Evolutionary conservation across 37 sponge, comb jelly and placozoan genomes (phyloP).

Genomic region (Halisarca cf. caerulea): DNA sequence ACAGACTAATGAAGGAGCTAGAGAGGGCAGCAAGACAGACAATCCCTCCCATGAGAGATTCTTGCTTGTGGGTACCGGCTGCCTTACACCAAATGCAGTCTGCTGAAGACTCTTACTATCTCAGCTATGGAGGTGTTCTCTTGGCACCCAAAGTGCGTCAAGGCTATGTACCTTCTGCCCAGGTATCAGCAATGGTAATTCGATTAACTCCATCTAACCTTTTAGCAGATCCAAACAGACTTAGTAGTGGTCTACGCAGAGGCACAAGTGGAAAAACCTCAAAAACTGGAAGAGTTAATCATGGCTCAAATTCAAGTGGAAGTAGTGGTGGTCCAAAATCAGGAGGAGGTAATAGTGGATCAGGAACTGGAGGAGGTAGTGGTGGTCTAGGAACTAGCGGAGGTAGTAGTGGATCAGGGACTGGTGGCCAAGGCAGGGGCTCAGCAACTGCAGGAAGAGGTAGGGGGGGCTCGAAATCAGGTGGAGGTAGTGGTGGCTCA

Average conservation of each 20-base stretch:
- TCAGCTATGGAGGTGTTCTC: conserved; percentile 71
- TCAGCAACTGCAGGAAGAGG: background rate
- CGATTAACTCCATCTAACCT: background rate
- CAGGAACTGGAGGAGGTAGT: background rate
- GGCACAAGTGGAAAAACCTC: too few relatives aligned
- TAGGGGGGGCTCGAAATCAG: conserved; percentile 22
- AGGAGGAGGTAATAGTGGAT: background rate
- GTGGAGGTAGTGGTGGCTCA: background rate
- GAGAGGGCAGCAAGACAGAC: background rate
- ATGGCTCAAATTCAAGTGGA: too few relatives aligned
- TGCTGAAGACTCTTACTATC: background rate
- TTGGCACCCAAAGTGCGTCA: conserved; percentile 36
- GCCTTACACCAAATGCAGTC: conserved; percentile 2
- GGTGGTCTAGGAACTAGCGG: background rate
- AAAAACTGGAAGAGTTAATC: too few relatives aligned
- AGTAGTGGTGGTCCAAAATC: background rate
- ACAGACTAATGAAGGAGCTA: background rate
- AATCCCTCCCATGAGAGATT: background rate
- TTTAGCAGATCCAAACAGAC: too few relatives aligned
- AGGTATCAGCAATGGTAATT: background rate
- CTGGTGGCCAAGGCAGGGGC: background rate
- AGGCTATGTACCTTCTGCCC: background rate
- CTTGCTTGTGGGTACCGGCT: conserved; percentile 70
- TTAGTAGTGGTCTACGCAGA: too few relatives aligned
- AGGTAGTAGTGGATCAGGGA: background rate